These are phyloP conservation scores for Riparia riparia DNA, from an alignment of 2,113 vertebrate genomes.

Conservation along the genomic window DNA sequence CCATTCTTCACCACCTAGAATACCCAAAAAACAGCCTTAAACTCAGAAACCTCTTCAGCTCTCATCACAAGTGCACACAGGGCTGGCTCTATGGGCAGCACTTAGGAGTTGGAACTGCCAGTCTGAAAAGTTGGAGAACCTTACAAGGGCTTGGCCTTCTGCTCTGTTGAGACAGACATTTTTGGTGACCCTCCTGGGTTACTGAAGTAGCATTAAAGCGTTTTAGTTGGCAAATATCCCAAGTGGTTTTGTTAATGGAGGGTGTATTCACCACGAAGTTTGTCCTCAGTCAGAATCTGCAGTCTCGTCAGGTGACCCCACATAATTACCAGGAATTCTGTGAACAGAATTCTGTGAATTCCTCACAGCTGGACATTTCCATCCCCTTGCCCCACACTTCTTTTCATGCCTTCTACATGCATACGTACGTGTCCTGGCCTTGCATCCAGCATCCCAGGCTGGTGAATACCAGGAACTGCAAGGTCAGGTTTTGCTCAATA, in stretches of 20 bases:
- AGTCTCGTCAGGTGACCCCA: neutral
- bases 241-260: neutral
- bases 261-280: neutral
- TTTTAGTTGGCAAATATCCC: neutral
- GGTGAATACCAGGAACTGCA: neutral
- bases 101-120: neutral
- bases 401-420: neutral
- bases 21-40: neutral
- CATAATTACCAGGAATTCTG: neutral
- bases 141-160: neutral
- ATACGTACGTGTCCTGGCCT: no score
- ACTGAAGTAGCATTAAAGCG: neutral
- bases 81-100: neutral
- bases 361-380: neutral
- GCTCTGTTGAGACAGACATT: neutral
- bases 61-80: neutral
- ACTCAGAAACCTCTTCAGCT: neutral
- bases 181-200: neutral
- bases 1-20: neutral
- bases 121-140: neutral
- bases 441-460: neutral
- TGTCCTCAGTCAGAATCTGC: neutral
- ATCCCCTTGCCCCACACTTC: accelerated
- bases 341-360: neutral
- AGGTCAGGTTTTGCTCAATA: neutral